Evolutionary conservation across 2,113 vertebrate genomes (phyloP).

Genomic region (Todiramphus saurophagus): DNA sequence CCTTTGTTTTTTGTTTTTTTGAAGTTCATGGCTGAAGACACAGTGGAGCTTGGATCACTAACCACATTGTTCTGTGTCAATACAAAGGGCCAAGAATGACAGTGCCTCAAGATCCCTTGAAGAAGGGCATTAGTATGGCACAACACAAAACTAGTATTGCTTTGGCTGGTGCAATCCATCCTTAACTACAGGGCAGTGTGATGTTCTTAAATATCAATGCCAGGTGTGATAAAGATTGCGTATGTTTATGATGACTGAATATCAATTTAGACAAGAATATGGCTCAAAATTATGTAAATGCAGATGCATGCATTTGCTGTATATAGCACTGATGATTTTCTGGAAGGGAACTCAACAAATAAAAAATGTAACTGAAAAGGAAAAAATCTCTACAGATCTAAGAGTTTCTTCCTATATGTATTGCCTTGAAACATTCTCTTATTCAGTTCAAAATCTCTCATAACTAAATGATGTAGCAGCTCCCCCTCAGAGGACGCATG

Average conservation of each 20-base stretch:
- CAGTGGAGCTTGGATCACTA: neutral
- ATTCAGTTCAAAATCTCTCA: neutral
- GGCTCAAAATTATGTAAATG: neutral
- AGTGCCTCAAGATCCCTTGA: neutral
- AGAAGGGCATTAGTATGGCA: neutral
- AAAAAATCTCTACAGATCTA: neutral
- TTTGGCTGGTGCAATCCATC: neutral
- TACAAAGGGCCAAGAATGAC: neutral
- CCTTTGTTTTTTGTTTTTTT: neutral
- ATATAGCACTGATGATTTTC: neutral
- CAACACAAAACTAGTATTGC: neutral
- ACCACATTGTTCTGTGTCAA: too few relatives aligned
- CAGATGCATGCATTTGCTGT: neutral
- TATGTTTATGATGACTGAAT: neutral
- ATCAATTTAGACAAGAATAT: neutral
- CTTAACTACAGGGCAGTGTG: neutral
- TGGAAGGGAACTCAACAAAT: slow-evolving; percentile 20
- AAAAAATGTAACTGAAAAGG: neutral
- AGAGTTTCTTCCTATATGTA: neutral
- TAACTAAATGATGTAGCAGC: fast-evolving
- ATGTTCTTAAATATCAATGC: neutral
- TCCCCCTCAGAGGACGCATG: neutral
- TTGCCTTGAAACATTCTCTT: neutral
- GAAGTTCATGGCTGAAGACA: neutral
- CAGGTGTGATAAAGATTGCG: neutral